Evolutionary conservation across 2,797 vertebrate genomes (phyloP).

Genomic region (Sebastes miniatus): DNA sequence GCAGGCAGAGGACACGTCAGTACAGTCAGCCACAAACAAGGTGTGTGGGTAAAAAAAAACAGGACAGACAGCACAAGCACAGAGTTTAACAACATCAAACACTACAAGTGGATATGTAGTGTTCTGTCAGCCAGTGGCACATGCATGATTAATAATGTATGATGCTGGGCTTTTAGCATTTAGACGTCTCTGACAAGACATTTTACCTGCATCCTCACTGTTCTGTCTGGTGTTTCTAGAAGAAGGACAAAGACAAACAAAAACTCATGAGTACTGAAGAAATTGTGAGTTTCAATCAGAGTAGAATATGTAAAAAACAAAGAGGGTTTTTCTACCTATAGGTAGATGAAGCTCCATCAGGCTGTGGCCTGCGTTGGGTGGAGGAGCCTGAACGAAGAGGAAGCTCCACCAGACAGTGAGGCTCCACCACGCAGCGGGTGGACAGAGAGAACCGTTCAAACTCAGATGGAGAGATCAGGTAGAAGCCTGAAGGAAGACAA

Average conservation of each 20-base stretch:
- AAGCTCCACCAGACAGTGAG: conserved; percentile 87
- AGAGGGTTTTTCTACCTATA: conserved; percentile 73
- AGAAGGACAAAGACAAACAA: conserved; percentile 20
- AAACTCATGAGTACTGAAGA: not conserved
- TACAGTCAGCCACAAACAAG: conserved; percentile 47
- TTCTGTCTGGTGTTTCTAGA: conserved; percentile 63
- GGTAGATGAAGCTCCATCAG: conserved; percentile 69
- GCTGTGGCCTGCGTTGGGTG: conserved; percentile 53
- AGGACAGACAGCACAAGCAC: conserved; percentile 43
- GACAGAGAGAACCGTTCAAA: conserved; percentile 98
- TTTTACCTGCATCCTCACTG: conserved; percentile 76
- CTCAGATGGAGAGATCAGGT: conserved; percentile 96
- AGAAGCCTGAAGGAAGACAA: conserved; percentile 86
- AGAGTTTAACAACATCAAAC: conserved; percentile 15
- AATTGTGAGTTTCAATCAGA: not conserved
- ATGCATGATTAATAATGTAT: conserved; percentile 48
- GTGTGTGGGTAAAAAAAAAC: conserved; percentile 27
- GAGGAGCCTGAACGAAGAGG: conserved; percentile 61
- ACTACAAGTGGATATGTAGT: conserved; percentile 9
- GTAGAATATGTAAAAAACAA: not conserved
- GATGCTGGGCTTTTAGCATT: not conserved
- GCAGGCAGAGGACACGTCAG: conserved; percentile 59
- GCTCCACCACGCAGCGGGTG: conserved; percentile 91
- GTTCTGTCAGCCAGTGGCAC: conserved; percentile 33
- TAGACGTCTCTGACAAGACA: not conserved